phyloP scores from a whole-genome alignment of 2,113 vertebrate genomes.

The Neodon shergylaensis region DNA sequence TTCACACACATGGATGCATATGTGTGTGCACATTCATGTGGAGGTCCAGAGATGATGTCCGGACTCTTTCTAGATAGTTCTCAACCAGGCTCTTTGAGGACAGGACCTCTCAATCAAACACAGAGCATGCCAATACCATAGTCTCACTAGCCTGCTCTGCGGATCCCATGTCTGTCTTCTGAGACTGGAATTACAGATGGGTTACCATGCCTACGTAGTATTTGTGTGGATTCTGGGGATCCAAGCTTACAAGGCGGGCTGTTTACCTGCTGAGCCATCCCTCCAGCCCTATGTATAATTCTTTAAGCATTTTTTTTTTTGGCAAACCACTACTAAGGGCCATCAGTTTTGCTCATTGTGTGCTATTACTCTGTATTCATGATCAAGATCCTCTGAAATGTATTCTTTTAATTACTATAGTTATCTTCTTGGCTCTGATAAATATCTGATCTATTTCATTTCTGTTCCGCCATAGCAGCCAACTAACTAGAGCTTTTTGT shows the following conservation, averaged over 20 bases:
- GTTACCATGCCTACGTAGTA: background rate
- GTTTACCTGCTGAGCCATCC: background rate
- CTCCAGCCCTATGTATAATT: background rate
- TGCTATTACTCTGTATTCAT: background rate
- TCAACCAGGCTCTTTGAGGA: background rate
- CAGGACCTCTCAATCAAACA: background rate
- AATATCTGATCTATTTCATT: conserved; percentile 17
- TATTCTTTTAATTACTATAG: background rate
- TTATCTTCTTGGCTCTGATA: background rate
- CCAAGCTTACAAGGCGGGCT: background rate
- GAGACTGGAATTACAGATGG: background rate
- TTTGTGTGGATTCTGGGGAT: background rate
- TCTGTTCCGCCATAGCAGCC: background rate
- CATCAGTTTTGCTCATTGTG: background rate
- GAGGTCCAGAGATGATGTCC: background rate
- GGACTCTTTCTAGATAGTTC: background rate
- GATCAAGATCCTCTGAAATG: background rate
- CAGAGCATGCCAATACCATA: background rate
- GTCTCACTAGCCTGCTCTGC: background rate
- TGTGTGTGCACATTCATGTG: background rate
- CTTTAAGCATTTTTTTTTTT: background rate
- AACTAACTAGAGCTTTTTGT: conserved; percentile 12
- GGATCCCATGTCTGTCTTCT: too few species aligned
- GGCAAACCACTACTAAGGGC: background rate
- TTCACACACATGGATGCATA: background rate